Conservation (phyloP, 2,113 vertebrate species). For the Oreotragus oreotragus region DNA sequence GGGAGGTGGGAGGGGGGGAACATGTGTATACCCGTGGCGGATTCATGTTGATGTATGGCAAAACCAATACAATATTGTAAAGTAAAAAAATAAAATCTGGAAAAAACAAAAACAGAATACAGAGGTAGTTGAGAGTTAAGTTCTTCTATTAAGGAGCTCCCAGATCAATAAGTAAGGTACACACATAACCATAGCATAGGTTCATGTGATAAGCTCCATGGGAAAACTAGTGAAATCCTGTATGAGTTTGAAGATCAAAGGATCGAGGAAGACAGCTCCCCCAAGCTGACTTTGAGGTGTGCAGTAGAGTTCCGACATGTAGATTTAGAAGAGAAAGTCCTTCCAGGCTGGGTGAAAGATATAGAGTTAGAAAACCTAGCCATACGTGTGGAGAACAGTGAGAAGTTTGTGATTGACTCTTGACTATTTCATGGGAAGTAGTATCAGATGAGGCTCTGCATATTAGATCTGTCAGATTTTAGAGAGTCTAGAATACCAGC, state of each 20-base stretch:
- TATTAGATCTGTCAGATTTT: not conserved
- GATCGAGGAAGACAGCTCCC: not conserved
- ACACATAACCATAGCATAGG: too few relatives aligned
- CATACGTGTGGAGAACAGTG: not conserved
- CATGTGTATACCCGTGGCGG: too few relatives aligned
- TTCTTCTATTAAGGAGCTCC: not conserved
- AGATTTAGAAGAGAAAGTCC: not conserved
- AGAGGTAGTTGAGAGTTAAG: not conserved
- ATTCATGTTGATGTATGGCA: too few relatives aligned
- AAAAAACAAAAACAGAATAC: not conserved
- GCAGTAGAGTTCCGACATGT: not conserved
- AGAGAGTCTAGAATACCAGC: not conserved
- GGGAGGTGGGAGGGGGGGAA: too few relatives aligned
- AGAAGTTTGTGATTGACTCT: not conserved
- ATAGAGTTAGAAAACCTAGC: not conserved
- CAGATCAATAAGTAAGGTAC: not conserved
- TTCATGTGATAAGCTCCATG: not conserved
- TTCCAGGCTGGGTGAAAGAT: not conserved
- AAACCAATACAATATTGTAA: too few relatives aligned
- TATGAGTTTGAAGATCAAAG: not conserved
- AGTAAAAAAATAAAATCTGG: too few relatives aligned
- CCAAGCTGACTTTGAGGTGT: not conserved
- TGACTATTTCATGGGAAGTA: not conserved
- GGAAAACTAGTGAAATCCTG: not conserved
- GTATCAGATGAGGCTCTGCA: not conserved